Base-by-base conservation (phyloP, 2,888 invertebrate species). In the Oasisia sp. region DNA sequence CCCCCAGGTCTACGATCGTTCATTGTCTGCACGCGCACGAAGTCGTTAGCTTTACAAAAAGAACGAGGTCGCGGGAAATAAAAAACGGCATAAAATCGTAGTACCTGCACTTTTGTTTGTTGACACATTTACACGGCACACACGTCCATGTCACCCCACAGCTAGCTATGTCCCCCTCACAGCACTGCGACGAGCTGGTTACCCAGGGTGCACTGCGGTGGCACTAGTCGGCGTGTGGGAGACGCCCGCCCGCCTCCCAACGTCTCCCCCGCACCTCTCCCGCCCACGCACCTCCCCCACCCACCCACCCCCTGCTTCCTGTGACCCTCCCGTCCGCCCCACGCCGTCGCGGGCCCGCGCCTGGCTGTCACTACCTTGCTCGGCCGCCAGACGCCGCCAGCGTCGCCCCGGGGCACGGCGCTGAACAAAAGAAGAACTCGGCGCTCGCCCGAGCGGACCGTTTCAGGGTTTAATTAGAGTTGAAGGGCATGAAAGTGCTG, bases 311-410 rank as follows among this genome's bases (percentile, higher is more conserved):
- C 74, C 19, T 27, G 27, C 74, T 74, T 74, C 74, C 74, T 74
- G 74, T n/a, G 74, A 74, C 74, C 38, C 2, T 27, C 74, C 38
- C 2, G 2, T 38, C 38, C 27, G 74, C 27, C 27, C 74, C n/a
- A 74, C 74, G 74, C 74, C 74, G 74, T 74, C 74, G 74, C n/a
- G 19, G 19, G 74, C 7, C 74, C 27, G 27, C 74, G 74, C n/a
- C n/a, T 74, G 74, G 74, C 74, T 74, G 74, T 74, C 74, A 74
- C 74, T 74, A 74, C 74, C 74, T 74, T 74, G 74, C 74, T 74
- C 74, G 19, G 74, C 74, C 74, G 74, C 74, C 74, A 74, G 74
- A 27, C 74, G 74, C 74, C 74, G 74, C 74, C 74, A 74, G 74
- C 74, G 74, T 27, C 74, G 74, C 74, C 74, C 27, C 74, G 74